Evolutionary conservation across 2,113 vertebrate genomes (phyloP), one percentile per base, ranked within the genome.

Genomic region (Spilogale gracilis): DNA sequence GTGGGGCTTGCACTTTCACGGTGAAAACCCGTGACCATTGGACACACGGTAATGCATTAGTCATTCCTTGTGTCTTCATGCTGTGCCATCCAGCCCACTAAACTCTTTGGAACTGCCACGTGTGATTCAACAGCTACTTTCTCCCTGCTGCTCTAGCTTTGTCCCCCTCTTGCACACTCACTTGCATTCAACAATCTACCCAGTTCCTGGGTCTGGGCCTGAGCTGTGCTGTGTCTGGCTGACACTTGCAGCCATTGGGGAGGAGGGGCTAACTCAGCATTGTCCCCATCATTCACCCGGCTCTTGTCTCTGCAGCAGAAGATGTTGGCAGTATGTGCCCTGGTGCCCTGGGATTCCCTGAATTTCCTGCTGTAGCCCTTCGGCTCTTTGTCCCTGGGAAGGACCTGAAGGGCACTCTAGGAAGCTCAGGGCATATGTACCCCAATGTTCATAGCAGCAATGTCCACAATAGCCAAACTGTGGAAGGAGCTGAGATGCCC

Each of bases 1-100:
- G 30, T 2, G 27, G 89, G 18, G 45, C 30, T 60, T 30, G 52
- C 21, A 11, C 61, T 30, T 74, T 58, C 38, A 14, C 30, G 63
- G 25, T 21, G 61, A 43, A 50, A 30, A 13, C 23, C 60, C 38
- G 3, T 23, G 58, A 69, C 16, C 45, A 12, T 10, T 27, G 30
- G 11, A 5, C 43, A 0, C 5, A 6, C 30, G 21, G 9, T 30
- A 30, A 6, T 23, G 17, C 16, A 17, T 17, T 23, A 8, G 14
- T 27, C 73, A 8, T 25, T 14, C 67, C 18, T 61, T 21, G 63
- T 12, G 23, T 45, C 10, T 38, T 32, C 48, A 2, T 32, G n/a
- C 43, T 82, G 32, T 23, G 27, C 11, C 32, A 30, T 52, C 43
- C 2, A 13, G 9, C 7, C 74, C 17, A 11, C n/a, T 67, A 56